Evolutionary conservation across 2,888 invertebrate species (phyloP).

Genomic region (Dynastes hyllus): DNA sequence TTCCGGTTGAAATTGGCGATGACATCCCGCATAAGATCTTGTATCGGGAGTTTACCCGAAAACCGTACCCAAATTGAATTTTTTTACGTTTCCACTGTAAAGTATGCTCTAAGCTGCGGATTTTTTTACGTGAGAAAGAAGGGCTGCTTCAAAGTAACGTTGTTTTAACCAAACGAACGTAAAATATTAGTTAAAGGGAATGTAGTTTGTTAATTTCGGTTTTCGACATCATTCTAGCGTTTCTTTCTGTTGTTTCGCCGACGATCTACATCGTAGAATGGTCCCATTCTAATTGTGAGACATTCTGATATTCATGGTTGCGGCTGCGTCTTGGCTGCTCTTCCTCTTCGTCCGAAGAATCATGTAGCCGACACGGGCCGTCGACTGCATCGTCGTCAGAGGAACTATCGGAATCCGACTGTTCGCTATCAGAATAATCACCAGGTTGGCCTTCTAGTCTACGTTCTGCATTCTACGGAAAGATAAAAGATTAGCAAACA

Average conservation of each 20-base stretch:
- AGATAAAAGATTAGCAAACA: background rate
- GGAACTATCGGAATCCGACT: slow-evolving; percentile 69
- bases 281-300: slow-evolving; percentile 86
- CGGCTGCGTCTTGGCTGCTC: slow-evolving; percentile 67
- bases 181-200: slow-evolving; percentile 6
- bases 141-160: background rate
- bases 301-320: slow-evolving; percentile 79
- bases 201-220: slow-evolving; percentile 29
- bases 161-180: slow-evolving; percentile 1
- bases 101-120: background rate
- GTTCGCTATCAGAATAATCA: slow-evolving; percentile 68
- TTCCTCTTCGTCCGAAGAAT: slow-evolving; percentile 73
- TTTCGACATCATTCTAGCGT: slow-evolving; percentile 22
- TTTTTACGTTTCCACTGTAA: too few relatives aligned
- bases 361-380: slow-evolving; percentile 72
- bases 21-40: background rate
- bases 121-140: background rate
- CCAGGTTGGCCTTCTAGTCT: slow-evolving; percentile 64
- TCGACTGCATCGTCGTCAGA: slow-evolving; percentile 67
- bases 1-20: slow-evolving; percentile 25
- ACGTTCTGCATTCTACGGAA: slow-evolving; percentile 66
- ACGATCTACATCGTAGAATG: slow-evolving; percentile 82
- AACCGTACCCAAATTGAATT: background rate
- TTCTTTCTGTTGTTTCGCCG: slow-evolving; percentile 3
- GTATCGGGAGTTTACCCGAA: slow-evolving; percentile 17